Percentiles rank a stretch among this genome's conserved stretches.
Conservation (phyloP, 2,113 vertebrate species). For the Hepsetus odoe region DNA sequence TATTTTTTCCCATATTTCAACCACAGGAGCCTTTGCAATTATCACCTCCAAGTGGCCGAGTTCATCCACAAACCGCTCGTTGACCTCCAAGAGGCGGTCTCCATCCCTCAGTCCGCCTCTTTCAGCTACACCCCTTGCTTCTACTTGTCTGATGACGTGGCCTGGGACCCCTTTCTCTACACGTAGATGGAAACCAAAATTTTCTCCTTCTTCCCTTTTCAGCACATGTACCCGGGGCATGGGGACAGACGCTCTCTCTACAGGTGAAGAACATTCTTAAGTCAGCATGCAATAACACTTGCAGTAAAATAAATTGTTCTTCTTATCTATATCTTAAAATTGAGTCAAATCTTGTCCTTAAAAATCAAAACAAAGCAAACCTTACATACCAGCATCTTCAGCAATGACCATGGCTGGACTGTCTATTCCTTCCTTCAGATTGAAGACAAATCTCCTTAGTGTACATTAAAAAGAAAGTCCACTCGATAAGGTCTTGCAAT, state of each 20-base stretch:
- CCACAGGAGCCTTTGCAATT: background rate
- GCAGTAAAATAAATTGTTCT: too few relatives aligned
- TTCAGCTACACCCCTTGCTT: slow-evolving; percentile 74
- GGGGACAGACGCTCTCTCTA: slow-evolving; percentile 43
- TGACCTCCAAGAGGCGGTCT: slow-evolving; percentile 88
- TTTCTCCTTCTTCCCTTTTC: slow-evolving; percentile 70
- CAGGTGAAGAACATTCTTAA: slow-evolving; percentile 9
- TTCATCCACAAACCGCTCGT: slow-evolving; percentile 75
- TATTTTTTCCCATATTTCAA: background rate
- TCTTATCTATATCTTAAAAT: too few relatives aligned
- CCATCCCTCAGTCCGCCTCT: slow-evolving; percentile 80
- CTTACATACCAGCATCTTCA: slow-evolving; percentile 80
- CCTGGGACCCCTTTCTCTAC: slow-evolving; percentile 70
- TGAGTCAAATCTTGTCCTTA: too few relatives aligned
- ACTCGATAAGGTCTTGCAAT: slow-evolving; percentile 11
- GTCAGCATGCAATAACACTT: too few relatives aligned
- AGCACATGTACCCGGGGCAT: slow-evolving; percentile 82
- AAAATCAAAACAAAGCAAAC: background rate
- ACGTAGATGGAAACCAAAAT: slow-evolving; percentile 82
- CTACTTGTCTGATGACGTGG: slow-evolving; percentile 79
- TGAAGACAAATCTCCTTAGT: slow-evolving; percentile 86
- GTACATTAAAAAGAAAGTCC: slow-evolving; percentile 44
- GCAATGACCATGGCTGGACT: slow-evolving; percentile 87
- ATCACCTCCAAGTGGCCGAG: slow-evolving; percentile 76
- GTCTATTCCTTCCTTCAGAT: slow-evolving; percentile 91